A percentile compares a stretch with the other conserved stretches of the same genome.
These are phyloP conservation scores for Lysandra coridon DNA, from an alignment of 2,888 invertebrate species.

Conservation along the genomic window DNA sequence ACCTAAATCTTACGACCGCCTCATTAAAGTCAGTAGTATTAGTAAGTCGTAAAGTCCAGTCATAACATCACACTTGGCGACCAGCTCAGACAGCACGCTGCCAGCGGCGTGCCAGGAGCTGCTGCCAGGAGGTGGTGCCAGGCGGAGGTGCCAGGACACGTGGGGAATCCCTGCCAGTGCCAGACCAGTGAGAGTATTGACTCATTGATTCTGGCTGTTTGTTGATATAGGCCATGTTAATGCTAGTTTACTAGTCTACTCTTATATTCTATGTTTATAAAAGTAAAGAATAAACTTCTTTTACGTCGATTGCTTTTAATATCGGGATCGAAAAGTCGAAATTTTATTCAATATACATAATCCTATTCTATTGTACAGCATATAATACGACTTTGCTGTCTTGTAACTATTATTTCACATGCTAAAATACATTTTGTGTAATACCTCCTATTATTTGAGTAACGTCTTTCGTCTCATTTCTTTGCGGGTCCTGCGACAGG, in stretches of 20 bases:
- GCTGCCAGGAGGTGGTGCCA: conserved; percentile 13
- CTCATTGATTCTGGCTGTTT: background rate
- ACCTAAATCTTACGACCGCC: background rate
- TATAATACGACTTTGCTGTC: too few relatives aligned
- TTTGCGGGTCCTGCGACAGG: too few relatives aligned
- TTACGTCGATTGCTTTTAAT: too few relatives aligned
- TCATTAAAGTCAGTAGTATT: background rate
- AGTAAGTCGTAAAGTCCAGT: conserved; percentile 17
- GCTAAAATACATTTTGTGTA: too few relatives aligned
- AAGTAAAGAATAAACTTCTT: too few relatives aligned
- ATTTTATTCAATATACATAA: too few relatives aligned
- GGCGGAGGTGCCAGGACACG: conserved; percentile 17
- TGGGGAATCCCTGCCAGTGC: conserved; percentile 24
- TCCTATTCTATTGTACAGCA: too few relatives aligned
- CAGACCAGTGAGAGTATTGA: conserved; percentile 19
- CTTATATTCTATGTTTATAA: too few relatives aligned
- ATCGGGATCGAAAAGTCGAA: too few relatives aligned
- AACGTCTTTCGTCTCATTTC: too few relatives aligned
- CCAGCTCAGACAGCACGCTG: conserved; percentile 26
- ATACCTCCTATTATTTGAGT: too few relatives aligned
- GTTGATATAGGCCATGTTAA: background rate
- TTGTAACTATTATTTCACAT: too few relatives aligned
- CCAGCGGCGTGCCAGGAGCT: conserved; percentile 8
- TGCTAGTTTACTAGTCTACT: background rate
- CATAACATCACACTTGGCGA: conserved; percentile 21